Evolutionary conservation across 2,888 invertebrate genomes (phyloP), one percentile per base, ranked within the genome.

Genomic region (Perithous albicinctus): DNA sequence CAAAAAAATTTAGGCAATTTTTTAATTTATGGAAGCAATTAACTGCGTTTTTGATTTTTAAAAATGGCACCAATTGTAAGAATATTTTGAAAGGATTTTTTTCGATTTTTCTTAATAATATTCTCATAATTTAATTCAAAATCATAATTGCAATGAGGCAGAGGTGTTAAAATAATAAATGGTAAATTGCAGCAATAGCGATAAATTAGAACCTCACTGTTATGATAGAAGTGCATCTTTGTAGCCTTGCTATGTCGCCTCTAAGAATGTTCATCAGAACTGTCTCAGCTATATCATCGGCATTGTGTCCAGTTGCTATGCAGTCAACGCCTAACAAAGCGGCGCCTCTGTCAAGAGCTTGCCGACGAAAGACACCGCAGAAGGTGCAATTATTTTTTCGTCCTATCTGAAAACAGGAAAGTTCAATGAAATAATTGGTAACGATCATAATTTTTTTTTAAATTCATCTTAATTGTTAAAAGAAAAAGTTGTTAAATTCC

Each of bases 221-320:
- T 77, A 96, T 95, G 75, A 98, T 97, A 78, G 97, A 96, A 41
- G 98, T 98, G 90, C 99, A 99, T 86, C 99, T 94, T 85, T 96
- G 96, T 54, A 99, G 93, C 87, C 99, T 95, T 0, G 99, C 99
- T 84, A 99, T 96, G 92, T 99, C 99, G 1, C 99, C 99, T 88
- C 99, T 94, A 48, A 99, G 93, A 46, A 99, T 96, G 94, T 99
- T 99, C 99, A 99, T 99, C 12, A 99, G 92, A 23, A 99, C 97
- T 5, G 99, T 99, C 93, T 99, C 99, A 0, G 99, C 99, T 87
- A 99, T 97, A 91, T 99, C 99, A 94, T 98, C 98, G 32, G 98
- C 98, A 95, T 98, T 98, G 89, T 98, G 98, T 0, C 98, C 99
- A 1, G 99, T 99, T 0, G 98, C 99, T 89, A 99, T 96, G 92